Evolutionary conservation across 1,140 invertebrate species (phyloP).

Genomic region (Doryteuthis pealeii): DNA sequence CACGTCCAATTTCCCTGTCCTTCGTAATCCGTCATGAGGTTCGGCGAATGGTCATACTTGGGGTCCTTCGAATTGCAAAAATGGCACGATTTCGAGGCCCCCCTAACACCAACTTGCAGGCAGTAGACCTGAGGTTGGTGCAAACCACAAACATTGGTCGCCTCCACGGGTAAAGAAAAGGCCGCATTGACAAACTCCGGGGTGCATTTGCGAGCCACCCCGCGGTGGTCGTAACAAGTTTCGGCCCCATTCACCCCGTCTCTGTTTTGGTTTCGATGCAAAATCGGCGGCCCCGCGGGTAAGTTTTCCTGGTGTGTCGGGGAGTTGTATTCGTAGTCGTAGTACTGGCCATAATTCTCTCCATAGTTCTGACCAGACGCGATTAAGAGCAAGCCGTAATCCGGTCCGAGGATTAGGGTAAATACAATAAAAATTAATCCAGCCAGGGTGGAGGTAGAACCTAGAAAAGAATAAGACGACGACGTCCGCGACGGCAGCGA

Average conservation of each 20-base stretch:
- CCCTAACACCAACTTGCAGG: constrained; percentile 74
- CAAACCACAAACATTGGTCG: constrained; percentile 91
- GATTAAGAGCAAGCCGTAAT: too few species aligned
- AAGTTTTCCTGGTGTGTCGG: too few species aligned
- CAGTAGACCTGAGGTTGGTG: constrained; percentile 69
- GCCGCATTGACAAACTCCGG: constrained; percentile 97
- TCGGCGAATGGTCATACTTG: constrained; percentile 67
- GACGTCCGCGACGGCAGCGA: too few species aligned
- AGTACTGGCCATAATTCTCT: too few species aligned
- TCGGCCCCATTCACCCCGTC: background rate
- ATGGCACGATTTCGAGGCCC: constrained; percentile 65
- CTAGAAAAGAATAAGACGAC: too few species aligned
- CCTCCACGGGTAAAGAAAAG: constrained; percentile 76
- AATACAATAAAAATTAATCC: too few species aligned
- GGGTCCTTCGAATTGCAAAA: constrained; percentile 62
- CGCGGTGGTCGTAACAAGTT: constrained; percentile 62
- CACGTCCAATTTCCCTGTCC: constrained; percentile 87
- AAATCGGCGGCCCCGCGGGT: too few species aligned
- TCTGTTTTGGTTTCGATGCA: background rate
- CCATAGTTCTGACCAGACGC: too few species aligned
- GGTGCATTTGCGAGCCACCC: constrained; percentile 78
- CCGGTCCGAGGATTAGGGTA: too few species aligned
- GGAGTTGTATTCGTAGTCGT: too few species aligned
- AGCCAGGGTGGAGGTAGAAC: too few species aligned
- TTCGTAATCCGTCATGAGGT: constrained; percentile 89